phyloP scores from a whole-genome alignment of 2,797 vertebrate genomes.

The Garrulus glandarius region DNA sequence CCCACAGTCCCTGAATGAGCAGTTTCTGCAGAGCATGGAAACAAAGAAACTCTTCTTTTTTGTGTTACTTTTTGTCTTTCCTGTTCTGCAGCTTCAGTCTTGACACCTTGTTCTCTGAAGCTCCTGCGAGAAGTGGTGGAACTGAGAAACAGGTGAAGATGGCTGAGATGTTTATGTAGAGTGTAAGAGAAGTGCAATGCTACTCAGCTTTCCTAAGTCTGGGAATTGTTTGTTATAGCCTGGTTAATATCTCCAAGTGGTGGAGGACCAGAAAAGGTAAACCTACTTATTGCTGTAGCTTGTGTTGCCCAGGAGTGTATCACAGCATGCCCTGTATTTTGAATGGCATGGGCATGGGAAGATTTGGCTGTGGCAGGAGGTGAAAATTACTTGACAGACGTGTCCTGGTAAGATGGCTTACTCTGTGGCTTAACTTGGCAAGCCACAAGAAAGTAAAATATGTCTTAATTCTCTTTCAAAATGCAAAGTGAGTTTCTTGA shows the following conservation, averaged over 20 bases:
- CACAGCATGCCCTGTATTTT: neutral
- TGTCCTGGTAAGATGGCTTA: neutral
- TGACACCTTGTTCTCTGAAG: neutral
- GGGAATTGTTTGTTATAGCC: neutral
- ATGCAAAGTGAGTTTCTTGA: neutral
- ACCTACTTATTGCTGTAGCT: neutral
- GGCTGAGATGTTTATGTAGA: neutral
- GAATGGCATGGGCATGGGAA: neutral
- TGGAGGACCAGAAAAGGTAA: neutral
- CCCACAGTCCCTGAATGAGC: neutral
- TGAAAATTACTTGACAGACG: neutral
- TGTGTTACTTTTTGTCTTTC: accelerated
- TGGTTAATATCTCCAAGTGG: neutral
- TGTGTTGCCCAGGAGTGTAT: neutral
- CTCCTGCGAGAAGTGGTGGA: neutral
- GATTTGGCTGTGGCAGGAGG: neutral
- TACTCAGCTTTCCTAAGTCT: neutral
- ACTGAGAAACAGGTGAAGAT: neutral
- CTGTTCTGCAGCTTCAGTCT: neutral
- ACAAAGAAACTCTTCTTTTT: neutral
- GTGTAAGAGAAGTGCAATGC: neutral
- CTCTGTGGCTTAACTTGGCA: neutral
- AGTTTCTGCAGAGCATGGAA: neutral
- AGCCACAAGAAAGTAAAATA: neutral
- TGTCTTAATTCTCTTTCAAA: neutral